These are phyloP conservation scores for Hyaena hyaena DNA, from an alignment of 2,113 vertebrate genomes.

Conservation along the genomic window DNA sequence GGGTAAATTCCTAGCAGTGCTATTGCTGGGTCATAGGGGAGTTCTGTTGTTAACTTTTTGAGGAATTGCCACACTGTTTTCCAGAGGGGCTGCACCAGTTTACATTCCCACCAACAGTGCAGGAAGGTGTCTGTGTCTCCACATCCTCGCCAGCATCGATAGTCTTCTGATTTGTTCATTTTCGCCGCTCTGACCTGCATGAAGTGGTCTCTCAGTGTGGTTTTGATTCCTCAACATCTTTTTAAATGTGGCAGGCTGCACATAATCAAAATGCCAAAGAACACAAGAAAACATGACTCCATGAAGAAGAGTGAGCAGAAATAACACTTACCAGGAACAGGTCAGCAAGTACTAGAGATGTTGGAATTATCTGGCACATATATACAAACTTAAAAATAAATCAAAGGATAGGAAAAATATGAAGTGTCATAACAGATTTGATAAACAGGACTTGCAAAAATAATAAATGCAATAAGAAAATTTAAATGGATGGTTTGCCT, in stretches of 20 bases:
- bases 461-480: neutral
- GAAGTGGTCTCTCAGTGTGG: too few species aligned
- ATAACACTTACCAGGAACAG: neutral
- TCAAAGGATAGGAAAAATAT: neutral
- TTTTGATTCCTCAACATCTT: neutral
- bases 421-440: neutral
- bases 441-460: neutral
- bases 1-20: too few species aligned
- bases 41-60: too few species aligned
- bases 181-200: too few species aligned
- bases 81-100: too few species aligned
- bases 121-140: too few species aligned
- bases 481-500: neutral
- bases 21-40: too few species aligned
- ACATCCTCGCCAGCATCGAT: too few species aligned
- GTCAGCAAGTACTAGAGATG: neutral
- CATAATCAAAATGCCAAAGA: neutral
- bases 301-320: neutral
- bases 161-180: too few species aligned
- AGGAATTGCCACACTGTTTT: too few species aligned
- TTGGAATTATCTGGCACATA: neutral
- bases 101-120: too few species aligned
- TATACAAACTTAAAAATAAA: neutral
- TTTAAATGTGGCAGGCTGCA: neutral
- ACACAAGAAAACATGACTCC: neutral